phyloP scores from a whole-genome alignment of 2,888 invertebrate genomes.

The Drosophila paranaensis region DNA sequence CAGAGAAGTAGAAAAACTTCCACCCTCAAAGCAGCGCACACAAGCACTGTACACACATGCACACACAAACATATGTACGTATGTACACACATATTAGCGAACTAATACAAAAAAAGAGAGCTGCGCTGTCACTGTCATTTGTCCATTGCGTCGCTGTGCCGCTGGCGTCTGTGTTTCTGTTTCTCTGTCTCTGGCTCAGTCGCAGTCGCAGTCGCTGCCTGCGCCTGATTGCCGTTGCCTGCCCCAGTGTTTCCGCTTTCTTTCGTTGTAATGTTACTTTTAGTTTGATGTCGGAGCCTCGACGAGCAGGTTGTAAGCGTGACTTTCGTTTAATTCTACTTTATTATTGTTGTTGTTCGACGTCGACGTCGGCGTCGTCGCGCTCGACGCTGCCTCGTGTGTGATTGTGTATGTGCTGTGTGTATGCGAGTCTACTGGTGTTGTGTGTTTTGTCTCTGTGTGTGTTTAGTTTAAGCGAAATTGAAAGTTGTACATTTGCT shows the following conservation, averaged over 20 bases:
- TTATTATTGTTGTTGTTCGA: conserved; percentile 67
- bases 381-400: conserved; percentile 52
- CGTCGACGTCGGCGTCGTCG: conserved; percentile 48
- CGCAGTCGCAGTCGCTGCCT: conserved; percentile 58
- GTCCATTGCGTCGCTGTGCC: conserved; percentile 70
- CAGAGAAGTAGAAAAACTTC: conserved; percentile 80
- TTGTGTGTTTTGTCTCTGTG: conserved; percentile 44
- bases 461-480: conserved; percentile 76
- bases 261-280: conserved; percentile 81
- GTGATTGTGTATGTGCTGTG: conserved; percentile 44
- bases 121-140: conserved; percentile 69
- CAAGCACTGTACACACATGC: conserved; percentile 45
- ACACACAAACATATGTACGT: conserved; percentile 26
- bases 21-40: conserved; percentile 73
- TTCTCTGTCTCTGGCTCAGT: conserved; percentile 35
- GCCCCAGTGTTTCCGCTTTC: conserved; percentile 81
- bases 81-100: conserved; percentile 63
- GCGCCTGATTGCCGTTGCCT: conserved; percentile 69
- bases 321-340: conserved; percentile 77
- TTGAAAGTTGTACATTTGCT: conserved; percentile 78
- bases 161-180: conserved; percentile 39
- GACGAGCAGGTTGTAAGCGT: conserved; percentile 79
- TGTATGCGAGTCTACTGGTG: conserved; percentile 24
- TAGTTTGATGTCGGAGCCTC: conserved; percentile 80
- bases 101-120: conserved; percentile 69